A percentile compares a stretch with the other conserved stretches of the same genome.
These are phyloP conservation scores for Alethe castanea DNA, from an alignment of 2,113 vertebrate genomes.

Conservation along the genomic window DNA sequence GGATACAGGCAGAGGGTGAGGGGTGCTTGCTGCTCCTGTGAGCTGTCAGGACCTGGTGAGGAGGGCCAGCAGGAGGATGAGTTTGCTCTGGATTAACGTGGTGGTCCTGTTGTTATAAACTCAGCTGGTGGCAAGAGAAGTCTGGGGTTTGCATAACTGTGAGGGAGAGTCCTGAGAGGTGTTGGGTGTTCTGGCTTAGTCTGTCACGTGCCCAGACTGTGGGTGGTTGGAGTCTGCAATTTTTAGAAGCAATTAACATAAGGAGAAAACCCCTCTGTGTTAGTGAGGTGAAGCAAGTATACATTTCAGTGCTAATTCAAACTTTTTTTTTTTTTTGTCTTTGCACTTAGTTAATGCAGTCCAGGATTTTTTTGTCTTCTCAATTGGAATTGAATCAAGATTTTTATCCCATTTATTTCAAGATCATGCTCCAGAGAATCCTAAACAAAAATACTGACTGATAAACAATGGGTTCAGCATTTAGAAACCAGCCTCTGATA, in stretches of 20 bases:
- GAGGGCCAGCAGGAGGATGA: not conserved
- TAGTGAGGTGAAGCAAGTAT: not conserved
- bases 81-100: fast-evolving
- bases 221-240: not conserved
- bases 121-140: not conserved
- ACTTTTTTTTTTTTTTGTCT: not conserved
- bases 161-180: not conserved
- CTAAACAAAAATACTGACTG: not conserved
- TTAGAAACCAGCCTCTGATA: not conserved
- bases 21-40: not conserved
- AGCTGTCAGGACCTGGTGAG: not conserved
- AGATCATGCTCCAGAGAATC: not conserved
- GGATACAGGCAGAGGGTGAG: fast-evolving
- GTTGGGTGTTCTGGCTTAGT: not conserved
- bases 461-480: not conserved
- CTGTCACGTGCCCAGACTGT: not conserved
- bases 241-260: not conserved
- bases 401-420: not conserved
- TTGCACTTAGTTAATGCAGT: not conserved
- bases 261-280: not conserved
- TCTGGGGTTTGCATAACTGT: not conserved
- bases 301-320: not conserved
- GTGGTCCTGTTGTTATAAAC: not conserved
- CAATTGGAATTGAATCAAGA: not conserved
- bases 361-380: not conserved